Base-by-base conservation (phyloP, 2,113 vertebrate species). In the Petrocephalus microphthalmus region DNA sequence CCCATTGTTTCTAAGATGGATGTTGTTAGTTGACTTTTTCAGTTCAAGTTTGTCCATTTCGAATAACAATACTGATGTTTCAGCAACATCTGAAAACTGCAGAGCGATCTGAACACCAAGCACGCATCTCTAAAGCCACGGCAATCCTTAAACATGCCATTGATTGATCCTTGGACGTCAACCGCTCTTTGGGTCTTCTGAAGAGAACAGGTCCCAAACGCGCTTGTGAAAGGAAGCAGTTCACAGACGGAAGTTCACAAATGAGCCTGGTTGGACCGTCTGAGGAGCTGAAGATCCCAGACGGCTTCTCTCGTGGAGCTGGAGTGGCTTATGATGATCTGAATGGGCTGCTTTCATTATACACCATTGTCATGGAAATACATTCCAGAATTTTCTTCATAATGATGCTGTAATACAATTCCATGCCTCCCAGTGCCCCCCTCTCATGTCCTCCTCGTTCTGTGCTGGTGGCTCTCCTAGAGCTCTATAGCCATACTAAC, bases 381-480 rank as follows among this genome's bases (percentile, higher is more conserved):
- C 57, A 22, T 53, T 56, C 57, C 52, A 67, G 56, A 83, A 51
- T 71, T 85, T 85, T 53, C 33, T 57, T 57, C 88, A 88, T 88
- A 85, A 88, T 88, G 81, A 85, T 71, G 88, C 82, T 22, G 57
- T 84, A 88, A 71, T 88, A 83, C 88, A 67, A 71, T 85, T 67
- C 82, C 56, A 33, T 57, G 37, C 37, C 81, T 84, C 78, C 81
- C 53, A 33, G 45, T 51, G 45, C 56, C 82, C 56, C 42, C n/a
- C 54, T 56, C 84, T 84, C 56, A 84, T 60, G n/a, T 84, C 42
- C 5, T 20, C 56, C 81, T 85, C 45, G 47, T 67, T 84, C 82
- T 82, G 81, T 53, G 82, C 83, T 88, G 87, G 52, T 88, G 87
- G 87, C 54, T 56, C 71, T 19, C 57, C 57, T 25, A 52, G 37